These are phyloP conservation scores for Malacosoma neustria DNA, from an alignment of 2,888 invertebrate species.

Conservation along the genomic window DNA sequence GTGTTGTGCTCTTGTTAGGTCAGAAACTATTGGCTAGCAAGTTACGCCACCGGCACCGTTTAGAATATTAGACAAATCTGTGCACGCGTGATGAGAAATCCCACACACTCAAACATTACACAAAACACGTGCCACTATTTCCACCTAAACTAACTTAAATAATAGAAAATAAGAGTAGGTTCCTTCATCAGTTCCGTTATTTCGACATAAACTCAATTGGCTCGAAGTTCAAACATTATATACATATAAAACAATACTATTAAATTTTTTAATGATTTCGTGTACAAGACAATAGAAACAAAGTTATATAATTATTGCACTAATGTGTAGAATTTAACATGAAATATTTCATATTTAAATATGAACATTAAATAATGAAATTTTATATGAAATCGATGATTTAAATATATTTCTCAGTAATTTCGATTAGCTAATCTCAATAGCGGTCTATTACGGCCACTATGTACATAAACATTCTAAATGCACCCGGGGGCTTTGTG, in stretches of 20 bases:
- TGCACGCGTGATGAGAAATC: conserved; percentile 40
- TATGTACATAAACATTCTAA: conserved; percentile 30
- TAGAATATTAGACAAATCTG: conserved; percentile 44
- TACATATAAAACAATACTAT: conserved; percentile 65
- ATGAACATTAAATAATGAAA: too few relatives aligned
- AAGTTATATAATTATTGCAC: conserved; percentile 19
- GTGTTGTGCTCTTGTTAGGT: conserved; percentile 14
- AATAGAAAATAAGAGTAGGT: conserved; percentile 25
- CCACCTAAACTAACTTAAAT: conserved; percentile 61
- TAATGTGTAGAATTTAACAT: too few relatives aligned
- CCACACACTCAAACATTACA: conserved; percentile 50
- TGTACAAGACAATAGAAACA: too few relatives aligned
- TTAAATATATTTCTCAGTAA: too few relatives aligned
- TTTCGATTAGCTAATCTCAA: conserved; percentile 30
- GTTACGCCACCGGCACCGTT: conserved; percentile 50
- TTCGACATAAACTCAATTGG: conserved; percentile 33
- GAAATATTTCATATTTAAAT: too few relatives aligned
- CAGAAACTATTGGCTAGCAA: conserved; percentile 25
- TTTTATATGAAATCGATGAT: too few relatives aligned
- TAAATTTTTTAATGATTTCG: too few relatives aligned
- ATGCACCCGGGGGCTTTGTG: too few relatives aligned
- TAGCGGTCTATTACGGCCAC: conserved; percentile 28
- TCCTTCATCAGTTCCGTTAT: conserved; percentile 12
- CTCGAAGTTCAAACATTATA: conserved; percentile 44
- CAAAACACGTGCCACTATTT: conserved; percentile 52